These are phyloP conservation scores for Drosophila aff. DNA, from an alignment of 1,140 invertebrate genomes.

Conservation along the genomic window DNA sequence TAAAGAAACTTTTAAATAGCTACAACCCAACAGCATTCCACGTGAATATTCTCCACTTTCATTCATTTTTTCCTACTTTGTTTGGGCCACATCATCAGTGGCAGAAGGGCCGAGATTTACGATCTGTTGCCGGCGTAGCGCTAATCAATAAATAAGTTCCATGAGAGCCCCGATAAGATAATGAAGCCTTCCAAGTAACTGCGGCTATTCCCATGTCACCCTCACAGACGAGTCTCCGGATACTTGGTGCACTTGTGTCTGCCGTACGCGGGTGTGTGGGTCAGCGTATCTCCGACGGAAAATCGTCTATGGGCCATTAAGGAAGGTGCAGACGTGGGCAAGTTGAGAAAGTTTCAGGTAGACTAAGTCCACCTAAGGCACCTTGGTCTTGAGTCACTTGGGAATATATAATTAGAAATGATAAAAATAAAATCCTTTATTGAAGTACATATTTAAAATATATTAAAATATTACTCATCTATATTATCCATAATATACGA, in stretches of 20 bases:
- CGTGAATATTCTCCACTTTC: slow-evolving; percentile 22
- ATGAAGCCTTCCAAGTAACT: slow-evolving; percentile 25
- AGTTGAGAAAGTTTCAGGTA: neutral
- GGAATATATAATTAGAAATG: neutral
- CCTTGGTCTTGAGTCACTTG: slow-evolving; percentile 17
- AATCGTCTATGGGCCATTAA: slow-evolving; percentile 24
- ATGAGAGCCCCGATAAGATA: slow-evolving; percentile 44
- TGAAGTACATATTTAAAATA: neutral
- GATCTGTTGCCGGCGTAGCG: slow-evolving; percentile 30
- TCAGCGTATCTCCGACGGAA: slow-evolving; percentile 35
- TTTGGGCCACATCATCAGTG: slow-evolving; percentile 47
- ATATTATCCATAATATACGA: no score
- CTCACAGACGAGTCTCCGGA: slow-evolving; percentile 1
- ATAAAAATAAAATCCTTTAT: neutral
- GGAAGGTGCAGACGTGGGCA: slow-evolving; percentile 30
- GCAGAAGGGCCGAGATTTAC: slow-evolving; percentile 43
- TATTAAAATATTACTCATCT: no score
- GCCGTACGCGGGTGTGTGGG: slow-evolving; percentile 7
- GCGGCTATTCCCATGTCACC: slow-evolving; percentile 27
- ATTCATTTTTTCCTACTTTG: slow-evolving; percentile 36
- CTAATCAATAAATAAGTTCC: slow-evolving; percentile 45
- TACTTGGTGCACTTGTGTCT: slow-evolving; percentile 2
- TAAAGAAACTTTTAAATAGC: neutral
- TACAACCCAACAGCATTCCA: slow-evolving; percentile 2
- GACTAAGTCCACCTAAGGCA: neutral